A percentile compares a stretch with the other conserved stretches of the same genome.
Conservation (phyloP, 2,888 invertebrate genomes). For the Thera obeliscata region DNA sequence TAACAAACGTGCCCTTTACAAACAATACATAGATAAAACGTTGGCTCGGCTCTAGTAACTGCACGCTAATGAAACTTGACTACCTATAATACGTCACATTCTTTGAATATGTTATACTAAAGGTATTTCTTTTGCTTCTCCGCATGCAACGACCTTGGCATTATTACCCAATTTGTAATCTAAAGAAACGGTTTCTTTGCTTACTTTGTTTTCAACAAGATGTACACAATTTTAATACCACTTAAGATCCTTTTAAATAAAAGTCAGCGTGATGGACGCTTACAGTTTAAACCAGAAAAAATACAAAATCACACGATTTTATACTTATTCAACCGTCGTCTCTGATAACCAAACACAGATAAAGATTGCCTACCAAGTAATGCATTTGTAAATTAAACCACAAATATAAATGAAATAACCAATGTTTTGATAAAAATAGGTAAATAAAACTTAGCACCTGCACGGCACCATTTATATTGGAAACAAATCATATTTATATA, state of each 20-base stretch:
- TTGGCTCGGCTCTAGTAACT: constrained; percentile 1
- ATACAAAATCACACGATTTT: neutral
- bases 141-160: neutral
- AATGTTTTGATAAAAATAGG: neutral
- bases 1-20: neutral
- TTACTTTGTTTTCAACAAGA: neutral
- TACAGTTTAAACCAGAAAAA: neutral
- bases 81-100: neutral
- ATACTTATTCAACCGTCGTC: neutral
- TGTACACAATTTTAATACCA: neutral
- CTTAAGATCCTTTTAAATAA: neutral
- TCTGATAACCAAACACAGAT: neutral
- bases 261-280: neutral
- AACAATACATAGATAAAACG: constrained; percentile 5
- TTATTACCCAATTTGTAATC: neutral
- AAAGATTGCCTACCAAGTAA: neutral
- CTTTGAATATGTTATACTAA: neutral
- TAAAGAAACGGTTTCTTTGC: neutral
- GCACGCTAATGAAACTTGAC: neutral
- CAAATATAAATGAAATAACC: neutral
- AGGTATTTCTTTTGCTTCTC: neutral
- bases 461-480: neutral
- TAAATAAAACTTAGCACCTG: constrained; percentile 2
- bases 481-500: constrained; percentile 5
- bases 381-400: neutral